These are phyloP conservation scores for Macaria liturata DNA, from an alignment of 2,888 invertebrate species.

Conservation along the genomic window DNA sequence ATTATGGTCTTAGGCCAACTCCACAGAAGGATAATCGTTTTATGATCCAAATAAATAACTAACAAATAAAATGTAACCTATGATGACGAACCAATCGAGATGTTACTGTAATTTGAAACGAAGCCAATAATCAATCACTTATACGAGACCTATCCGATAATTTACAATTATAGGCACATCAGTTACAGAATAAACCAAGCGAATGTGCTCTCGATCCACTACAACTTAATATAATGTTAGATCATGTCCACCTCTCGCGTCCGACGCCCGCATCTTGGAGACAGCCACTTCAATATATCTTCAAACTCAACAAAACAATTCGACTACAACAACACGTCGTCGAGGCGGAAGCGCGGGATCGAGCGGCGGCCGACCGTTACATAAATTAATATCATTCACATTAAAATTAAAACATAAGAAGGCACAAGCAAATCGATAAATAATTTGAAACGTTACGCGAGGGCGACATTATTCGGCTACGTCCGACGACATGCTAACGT, in stretches of 20 bases:
- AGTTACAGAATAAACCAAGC: constrained; percentile 80
- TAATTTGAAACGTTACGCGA: constrained; percentile 65
- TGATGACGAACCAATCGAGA: constrained; percentile 53
- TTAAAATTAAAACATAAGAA: constrained; percentile 77
- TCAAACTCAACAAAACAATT: constrained; percentile 65
- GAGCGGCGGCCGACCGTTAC: constrained; percentile 26
- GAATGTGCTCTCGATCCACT: constrained; percentile 77
- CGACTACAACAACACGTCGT: constrained; percentile 62
- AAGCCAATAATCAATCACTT: constrained; percentile 70
- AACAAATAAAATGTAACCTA: constrained; percentile 44
- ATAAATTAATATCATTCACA: constrained; percentile 80
- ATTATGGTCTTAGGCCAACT: constrained; percentile 67
- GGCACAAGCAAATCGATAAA: constrained; percentile 81
- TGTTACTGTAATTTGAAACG: constrained; percentile 65
- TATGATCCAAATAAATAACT: constrained; percentile 50
- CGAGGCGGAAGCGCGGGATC: too few species aligned
- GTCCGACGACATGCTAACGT: constrained; percentile 70
- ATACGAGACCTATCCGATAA: constrained; percentile 76
- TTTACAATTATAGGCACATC: constrained; percentile 82
- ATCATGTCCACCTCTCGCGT: constrained; percentile 63
- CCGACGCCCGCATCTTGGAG: constrained; percentile 77
- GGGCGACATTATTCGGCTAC: constrained; percentile 68
- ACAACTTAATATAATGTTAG: constrained; percentile 68
- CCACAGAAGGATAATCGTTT: constrained; percentile 51
- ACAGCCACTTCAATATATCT: constrained; percentile 61